Evolutionary conservation across 2,888 invertebrate species (phyloP).

Genomic region (Stegana nigrithorax): DNA sequence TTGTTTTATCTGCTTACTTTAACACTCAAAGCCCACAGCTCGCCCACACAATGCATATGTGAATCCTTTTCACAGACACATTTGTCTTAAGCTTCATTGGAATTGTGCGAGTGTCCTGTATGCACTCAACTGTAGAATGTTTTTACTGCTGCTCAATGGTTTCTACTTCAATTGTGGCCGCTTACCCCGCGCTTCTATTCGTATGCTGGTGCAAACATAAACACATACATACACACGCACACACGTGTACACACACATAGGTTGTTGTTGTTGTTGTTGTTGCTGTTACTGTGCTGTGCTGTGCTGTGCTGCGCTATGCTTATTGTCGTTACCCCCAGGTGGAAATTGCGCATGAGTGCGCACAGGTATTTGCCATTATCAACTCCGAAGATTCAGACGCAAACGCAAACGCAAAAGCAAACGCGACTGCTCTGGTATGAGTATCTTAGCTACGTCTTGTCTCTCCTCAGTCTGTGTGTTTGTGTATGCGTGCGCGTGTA

Average conservation of each 20-base stretch:
- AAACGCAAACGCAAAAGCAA: too few species aligned
- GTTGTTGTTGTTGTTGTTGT: not conserved
- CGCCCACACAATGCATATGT: too few species aligned
- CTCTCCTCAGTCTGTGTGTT: conserved; percentile 35
- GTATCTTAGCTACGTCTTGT: conserved; percentile 11
- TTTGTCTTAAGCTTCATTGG: too few species aligned
- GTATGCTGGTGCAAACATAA: not conserved
- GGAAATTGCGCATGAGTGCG: conserved; percentile 47
- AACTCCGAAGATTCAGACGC: too few species aligned
- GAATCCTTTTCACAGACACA: too few species aligned
- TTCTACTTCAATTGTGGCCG: not conserved
- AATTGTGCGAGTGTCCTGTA: too few species aligned
- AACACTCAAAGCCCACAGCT: too few species aligned
- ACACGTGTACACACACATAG: not conserved
- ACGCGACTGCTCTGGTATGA: too few species aligned
- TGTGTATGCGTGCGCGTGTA: conserved; percentile 14
- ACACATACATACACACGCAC: not conserved
- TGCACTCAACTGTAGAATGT: too few species aligned
- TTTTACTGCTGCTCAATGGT: too few species aligned
- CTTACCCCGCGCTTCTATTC: not conserved
- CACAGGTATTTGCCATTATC: conserved; percentile 27
- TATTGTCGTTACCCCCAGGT: too few species aligned
- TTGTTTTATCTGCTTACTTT: too few species aligned
- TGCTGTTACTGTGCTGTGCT: not conserved
- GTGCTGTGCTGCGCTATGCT: not conserved